Conservation (phyloP, 2,113 vertebrate species). For the Phrynosoma platyrhinos region DNA sequence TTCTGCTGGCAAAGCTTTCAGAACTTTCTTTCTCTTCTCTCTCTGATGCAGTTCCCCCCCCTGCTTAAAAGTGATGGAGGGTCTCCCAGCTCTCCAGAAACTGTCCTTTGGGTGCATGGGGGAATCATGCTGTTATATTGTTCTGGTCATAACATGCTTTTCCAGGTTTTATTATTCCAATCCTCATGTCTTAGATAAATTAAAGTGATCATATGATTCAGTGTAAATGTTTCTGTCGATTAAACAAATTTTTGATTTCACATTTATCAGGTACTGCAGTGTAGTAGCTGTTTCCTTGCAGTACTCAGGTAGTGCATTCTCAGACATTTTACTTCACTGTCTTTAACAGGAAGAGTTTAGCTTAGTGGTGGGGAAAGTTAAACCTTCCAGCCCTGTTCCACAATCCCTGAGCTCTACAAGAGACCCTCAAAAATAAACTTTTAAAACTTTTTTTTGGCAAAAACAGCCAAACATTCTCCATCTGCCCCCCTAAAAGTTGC, state of each 20-base stretch:
- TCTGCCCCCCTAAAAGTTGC: too few relatives aligned
- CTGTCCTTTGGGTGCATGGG: background rate
- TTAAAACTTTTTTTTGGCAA: too few relatives aligned
- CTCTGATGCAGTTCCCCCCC: background rate
- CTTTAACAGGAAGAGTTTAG: background rate
- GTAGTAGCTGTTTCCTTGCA: too few relatives aligned
- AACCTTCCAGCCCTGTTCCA: background rate
- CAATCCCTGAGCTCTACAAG: too few relatives aligned
- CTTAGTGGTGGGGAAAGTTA: background rate
- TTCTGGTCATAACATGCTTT: background rate
- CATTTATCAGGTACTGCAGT: background rate
- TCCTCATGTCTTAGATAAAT: background rate
- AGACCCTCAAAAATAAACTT: too few relatives aligned
- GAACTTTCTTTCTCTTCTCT: background rate
- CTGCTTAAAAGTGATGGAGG: background rate
- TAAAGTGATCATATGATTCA: background rate
- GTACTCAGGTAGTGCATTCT: background rate
- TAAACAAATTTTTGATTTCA: background rate
- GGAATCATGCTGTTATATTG: background rate
- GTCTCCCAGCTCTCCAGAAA: background rate
- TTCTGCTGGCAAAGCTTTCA: too few relatives aligned
- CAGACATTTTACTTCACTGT: background rate
- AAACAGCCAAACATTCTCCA: too few relatives aligned
- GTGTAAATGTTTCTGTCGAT: background rate
- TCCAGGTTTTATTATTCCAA: background rate